Conservation (phyloP, 2,797 vertebrate species). For the Notamacropus eugenii region DNA sequence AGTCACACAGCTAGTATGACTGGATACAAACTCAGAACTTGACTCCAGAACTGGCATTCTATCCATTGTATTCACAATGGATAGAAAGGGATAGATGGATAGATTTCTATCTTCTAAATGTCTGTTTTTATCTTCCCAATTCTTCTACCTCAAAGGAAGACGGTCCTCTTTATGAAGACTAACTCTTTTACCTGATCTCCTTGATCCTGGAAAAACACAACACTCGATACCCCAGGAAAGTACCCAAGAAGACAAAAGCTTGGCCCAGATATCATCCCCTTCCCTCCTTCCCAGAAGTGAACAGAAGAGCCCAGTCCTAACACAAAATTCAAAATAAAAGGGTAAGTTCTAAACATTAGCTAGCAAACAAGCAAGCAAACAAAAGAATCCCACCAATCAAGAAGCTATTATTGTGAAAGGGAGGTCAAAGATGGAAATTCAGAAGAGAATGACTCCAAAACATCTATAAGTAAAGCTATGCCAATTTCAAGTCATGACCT, state of each 20-base stretch:
- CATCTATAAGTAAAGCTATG: not conserved
- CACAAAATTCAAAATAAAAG: not conserved
- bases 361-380: not conserved
- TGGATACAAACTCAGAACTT: not conserved
- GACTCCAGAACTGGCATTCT: not conserved
- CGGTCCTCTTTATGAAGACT: not conserved
- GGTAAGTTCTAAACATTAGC: not conserved
- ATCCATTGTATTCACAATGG: not conserved
- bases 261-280: not conserved
- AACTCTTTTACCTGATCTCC: not conserved
- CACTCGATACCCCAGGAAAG: not conserved
- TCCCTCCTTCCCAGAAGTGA: too few species aligned
- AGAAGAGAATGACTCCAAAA: not conserved
- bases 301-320: not conserved
- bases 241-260: not conserved
- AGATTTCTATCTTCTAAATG: not conserved
- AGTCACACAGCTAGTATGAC: not conserved
- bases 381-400: not conserved
- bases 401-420: not conserved
- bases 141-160: not conserved
- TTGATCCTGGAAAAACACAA: not conserved
- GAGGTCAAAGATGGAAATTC: not conserved
- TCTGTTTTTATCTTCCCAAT: not conserved
- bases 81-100: not conserved
- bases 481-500: constrained; percentile 80